phyloP scores from a whole-genome alignment of 2,113 vertebrate species.

The Rhinoptilus africanus region DNA sequence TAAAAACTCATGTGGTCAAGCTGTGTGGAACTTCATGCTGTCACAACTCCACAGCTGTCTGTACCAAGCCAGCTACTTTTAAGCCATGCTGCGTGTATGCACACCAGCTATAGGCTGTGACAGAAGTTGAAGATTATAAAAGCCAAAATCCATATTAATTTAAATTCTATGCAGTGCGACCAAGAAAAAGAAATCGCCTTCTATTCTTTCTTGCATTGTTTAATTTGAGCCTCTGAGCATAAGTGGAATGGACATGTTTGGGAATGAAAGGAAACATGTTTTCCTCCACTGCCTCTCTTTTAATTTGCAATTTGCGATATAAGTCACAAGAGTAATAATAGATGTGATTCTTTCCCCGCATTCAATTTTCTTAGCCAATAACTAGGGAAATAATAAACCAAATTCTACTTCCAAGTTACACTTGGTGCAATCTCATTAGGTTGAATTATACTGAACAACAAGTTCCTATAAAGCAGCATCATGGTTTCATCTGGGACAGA shows the following conservation, averaged over 20 bases:
- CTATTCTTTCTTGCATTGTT: neutral
- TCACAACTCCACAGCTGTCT: neutral
- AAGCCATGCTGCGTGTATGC: neutral
- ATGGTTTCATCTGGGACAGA: neutral
- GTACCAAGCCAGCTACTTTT: neutral
- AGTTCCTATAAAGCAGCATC: neutral
- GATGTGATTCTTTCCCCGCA: neutral
- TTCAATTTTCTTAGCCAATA: conserved; percentile 1
- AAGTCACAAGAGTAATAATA: neutral
- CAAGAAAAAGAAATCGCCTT: neutral
- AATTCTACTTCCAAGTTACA: neutral
- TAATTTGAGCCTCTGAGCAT: neutral
- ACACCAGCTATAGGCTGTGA: neutral
- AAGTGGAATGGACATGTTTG: neutral
- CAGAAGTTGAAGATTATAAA: neutral
- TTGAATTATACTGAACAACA: neutral
- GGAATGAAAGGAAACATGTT: neutral
- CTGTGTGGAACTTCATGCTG: neutral
- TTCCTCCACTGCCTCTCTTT: neutral
- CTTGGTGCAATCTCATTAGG: neutral
- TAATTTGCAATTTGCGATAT: neutral
- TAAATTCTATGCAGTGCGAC: neutral
- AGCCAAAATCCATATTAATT: neutral
- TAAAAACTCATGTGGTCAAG: neutral
- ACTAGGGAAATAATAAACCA: conserved; percentile 13